Base-by-base conservation (phyloP, 2,113 vertebrate species). In the Phyllostomus hastatus region DNA sequence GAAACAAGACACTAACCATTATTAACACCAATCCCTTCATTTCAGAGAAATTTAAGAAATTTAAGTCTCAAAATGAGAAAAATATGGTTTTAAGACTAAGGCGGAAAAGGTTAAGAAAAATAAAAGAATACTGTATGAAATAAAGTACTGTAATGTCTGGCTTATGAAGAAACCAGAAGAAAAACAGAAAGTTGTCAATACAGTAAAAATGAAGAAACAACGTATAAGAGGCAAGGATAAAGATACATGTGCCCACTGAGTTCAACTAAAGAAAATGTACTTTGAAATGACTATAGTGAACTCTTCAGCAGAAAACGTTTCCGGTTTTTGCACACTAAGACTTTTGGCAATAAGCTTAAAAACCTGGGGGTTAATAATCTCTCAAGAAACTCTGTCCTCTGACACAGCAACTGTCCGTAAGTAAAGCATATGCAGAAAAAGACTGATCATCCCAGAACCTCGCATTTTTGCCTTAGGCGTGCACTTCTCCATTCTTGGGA, bases 31-130 rank as follows among this genome's bases (percentile, higher is more conserved):
- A 80, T 35, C 35, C 50, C 5, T 88, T 91, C 88, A 73, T 64
- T 48, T 75, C 35, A 83, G 8, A 90, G 76, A 94, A 94, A 78
- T 33, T 93, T 90, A 72, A 76, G 43, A 96, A 88, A 80, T 66
- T 90, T 91, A 38, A 52, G n/a, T 81, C 28, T 90, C 31, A 91
- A 95, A 96, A 86, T 50, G 50, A 61, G 79, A 61, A 80, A 95
- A 80, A 64, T 43, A 64, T 43, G n/a, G 48, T 70, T 72, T 91
- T 67, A 94, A 78, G 52, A 72, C 28, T 52, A 80, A 7, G 46
- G 7, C 64, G 20, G 4, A 91, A 91, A 86, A 7, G 81, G 17
- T 59, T 87, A 84, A 52, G 38, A 46, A 92, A 88, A 59, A 52
- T 17, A 64, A 73, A n/a, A 83, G 26, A 82, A 48, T 28, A 86